Conservation (phyloP, 2,113 vertebrate genomes). For the Osmerus mordax region DNA sequence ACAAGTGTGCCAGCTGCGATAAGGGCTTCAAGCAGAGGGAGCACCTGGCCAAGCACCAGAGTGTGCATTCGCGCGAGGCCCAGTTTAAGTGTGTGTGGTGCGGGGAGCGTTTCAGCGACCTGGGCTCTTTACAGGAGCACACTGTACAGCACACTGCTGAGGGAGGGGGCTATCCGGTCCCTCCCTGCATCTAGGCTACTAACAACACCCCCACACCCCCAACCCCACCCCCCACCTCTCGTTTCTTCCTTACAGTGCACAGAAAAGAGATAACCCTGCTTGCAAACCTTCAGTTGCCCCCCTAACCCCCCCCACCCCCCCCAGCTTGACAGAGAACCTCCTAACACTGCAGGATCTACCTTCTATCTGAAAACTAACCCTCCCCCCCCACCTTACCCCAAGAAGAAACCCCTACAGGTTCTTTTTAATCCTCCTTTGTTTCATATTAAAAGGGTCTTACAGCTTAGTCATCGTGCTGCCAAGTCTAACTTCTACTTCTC, state of each 20-base stretch:
- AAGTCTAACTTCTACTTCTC: neutral
- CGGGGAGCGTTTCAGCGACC: conserved; percentile 90
- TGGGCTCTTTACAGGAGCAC: conserved; percentile 93
- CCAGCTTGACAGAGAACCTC: neutral
- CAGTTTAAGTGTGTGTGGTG: conserved; percentile 99
- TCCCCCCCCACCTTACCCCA: neutral
- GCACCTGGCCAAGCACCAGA: conserved; percentile 93
- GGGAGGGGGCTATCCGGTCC: conserved; percentile 83
- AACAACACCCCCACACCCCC: neutral
- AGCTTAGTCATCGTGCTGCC: conserved; percentile 10
- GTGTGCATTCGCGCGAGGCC: conserved; percentile 90
- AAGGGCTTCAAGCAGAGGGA: conserved; percentile 98
- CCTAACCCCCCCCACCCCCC: neutral
- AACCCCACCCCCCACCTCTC: neutral
- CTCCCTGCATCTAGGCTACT: conserved; percentile 78
- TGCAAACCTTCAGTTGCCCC: neutral
- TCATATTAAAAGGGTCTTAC: conserved; percentile 1
- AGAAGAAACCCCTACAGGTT: neutral
- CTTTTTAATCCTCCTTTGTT: neutral
- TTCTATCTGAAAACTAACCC: neutral
- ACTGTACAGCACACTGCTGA: conserved; percentile 90
- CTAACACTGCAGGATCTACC: neutral
- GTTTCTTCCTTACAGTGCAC: no score
- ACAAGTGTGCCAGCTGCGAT: conserved; percentile 91
- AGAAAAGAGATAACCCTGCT: no score